A percentile compares a stretch with the other conserved stretches of the same genome.
Conservation (phyloP, 2,888 invertebrate species). For the Gryllus longicercus region DNA sequence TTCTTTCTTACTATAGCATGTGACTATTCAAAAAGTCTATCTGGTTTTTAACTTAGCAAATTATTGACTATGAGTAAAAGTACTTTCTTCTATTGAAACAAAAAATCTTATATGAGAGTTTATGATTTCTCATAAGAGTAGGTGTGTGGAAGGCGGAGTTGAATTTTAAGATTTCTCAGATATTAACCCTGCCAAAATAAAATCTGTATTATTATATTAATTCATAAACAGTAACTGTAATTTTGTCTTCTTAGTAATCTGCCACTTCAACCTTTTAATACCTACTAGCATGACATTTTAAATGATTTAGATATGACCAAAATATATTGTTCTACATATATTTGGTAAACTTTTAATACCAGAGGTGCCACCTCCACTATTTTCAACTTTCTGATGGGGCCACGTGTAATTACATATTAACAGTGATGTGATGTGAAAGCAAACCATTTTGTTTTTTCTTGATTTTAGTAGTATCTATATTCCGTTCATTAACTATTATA, state of each 20-base stretch:
- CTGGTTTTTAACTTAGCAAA: too few relatives aligned
- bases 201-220: background rate
- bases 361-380: slow-evolving; percentile 8
- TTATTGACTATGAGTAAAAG: too few relatives aligned
- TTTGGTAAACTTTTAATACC: slow-evolving; percentile 1
- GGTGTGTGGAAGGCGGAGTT: background rate
- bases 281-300: background rate
- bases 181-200: background rate
- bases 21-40: too few relatives aligned
- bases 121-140: too few relatives aligned
- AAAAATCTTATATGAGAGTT: too few relatives aligned
- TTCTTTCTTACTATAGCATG: too few relatives aligned
- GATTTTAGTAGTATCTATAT: too few relatives aligned
- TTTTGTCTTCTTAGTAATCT: background rate
- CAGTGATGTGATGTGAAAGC: too few relatives aligned
- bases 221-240: background rate
- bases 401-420: background rate
- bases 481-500: too few relatives aligned
- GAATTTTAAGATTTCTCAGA: background rate
- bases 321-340: slow-evolving; percentile 1
- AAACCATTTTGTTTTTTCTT: background rate
- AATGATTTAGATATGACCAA: slow-evolving; percentile 3
- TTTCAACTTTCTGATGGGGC: background rate
- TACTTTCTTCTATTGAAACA: too few relatives aligned
- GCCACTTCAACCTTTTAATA: background rate